Evolutionary conservation across 1,140 invertebrate genomes (phyloP).

Genomic region (Lamellibrachia luymesi): DNA sequence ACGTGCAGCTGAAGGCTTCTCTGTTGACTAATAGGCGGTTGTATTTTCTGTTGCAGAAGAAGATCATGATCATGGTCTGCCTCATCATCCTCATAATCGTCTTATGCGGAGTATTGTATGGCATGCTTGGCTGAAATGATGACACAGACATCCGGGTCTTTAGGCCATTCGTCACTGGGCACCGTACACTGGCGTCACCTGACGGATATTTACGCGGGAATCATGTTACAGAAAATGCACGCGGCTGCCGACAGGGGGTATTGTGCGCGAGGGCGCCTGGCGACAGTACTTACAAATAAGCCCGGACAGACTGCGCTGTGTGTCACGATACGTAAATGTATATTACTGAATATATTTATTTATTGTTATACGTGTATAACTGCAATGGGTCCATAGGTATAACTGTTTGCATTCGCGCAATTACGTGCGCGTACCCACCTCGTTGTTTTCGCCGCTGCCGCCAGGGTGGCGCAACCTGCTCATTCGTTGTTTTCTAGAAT

Average conservation of each 20-base stretch:
- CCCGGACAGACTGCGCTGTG: not conserved
- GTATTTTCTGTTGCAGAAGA: conserved; percentile 1
- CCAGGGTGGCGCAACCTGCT: not conserved
- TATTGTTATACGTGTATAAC: not conserved
- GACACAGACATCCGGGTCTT: not conserved
- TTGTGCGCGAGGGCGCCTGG: not conserved
- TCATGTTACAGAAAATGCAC: not conserved
- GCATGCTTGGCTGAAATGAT: not conserved
- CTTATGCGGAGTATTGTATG: not conserved
- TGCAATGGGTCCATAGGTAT: not conserved
- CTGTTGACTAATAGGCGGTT: not conserved
- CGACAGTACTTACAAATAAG: not conserved
- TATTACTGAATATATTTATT: not conserved
- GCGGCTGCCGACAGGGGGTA: not conserved
- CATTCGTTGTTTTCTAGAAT: not conserved
- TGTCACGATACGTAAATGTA: not conserved
- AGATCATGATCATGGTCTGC: not conserved
- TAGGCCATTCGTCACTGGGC: not conserved
- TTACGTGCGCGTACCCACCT: not conserved
- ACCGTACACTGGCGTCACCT: not conserved
- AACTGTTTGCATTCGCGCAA: not conserved
- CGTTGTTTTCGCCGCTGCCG: not conserved
- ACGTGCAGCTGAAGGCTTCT: not conserved
- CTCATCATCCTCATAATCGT: not conserved
- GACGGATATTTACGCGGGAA: not conserved